A percentile compares a stretch with the other conserved stretches of the same genome.
Evolutionary conservation across 1,140 invertebrate genomes (phyloP).

Genomic region (Drosophila aff.): DNA sequence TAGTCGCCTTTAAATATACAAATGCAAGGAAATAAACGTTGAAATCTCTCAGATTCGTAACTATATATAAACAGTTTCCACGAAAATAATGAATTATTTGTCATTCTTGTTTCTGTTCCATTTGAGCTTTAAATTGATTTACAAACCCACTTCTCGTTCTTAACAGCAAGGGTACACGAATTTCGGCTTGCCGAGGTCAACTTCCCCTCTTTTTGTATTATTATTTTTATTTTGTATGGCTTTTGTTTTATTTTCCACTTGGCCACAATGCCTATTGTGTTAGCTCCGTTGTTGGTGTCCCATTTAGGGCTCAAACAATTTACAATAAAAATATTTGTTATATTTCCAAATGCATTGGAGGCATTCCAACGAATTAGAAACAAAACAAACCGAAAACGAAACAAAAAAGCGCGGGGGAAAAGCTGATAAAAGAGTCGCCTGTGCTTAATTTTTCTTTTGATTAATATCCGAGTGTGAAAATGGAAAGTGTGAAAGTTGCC

Average conservation of each 20-base stretch:
- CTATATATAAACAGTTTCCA: background rate
- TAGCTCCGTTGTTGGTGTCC: constrained; percentile 23
- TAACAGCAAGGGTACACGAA: background rate
- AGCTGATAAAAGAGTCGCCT: constrained; percentile 23
- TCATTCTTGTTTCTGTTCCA: background rate
- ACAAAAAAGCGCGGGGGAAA: constrained; percentile 5
- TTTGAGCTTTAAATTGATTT: background rate
- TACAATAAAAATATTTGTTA: constrained; percentile 57
- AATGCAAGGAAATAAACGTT: background rate
- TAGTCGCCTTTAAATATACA: background rate
- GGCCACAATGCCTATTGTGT: constrained; percentile 40
- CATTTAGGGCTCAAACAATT: constrained; percentile 50
- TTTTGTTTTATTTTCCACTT: constrained; percentile 57
- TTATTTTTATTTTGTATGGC: constrained; percentile 39
- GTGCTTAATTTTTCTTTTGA: constrained; percentile 58
- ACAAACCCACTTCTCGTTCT: background rate
- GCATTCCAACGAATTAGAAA: constrained; percentile 29
- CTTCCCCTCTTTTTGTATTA: constrained; percentile 16
- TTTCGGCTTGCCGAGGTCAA: constrained; percentile 1
- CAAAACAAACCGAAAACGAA: constrained; percentile 31
- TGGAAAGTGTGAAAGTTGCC: constrained; percentile 79
- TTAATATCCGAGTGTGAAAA: constrained; percentile 75
- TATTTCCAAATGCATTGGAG: constrained; percentile 59
- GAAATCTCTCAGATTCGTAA: background rate
- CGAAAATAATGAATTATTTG: background rate